Percentiles rank a stretch among this genome's conserved stretches.
Conservation (phyloP, 2,888 invertebrate species). For the Nemoura dubitans region DNA sequence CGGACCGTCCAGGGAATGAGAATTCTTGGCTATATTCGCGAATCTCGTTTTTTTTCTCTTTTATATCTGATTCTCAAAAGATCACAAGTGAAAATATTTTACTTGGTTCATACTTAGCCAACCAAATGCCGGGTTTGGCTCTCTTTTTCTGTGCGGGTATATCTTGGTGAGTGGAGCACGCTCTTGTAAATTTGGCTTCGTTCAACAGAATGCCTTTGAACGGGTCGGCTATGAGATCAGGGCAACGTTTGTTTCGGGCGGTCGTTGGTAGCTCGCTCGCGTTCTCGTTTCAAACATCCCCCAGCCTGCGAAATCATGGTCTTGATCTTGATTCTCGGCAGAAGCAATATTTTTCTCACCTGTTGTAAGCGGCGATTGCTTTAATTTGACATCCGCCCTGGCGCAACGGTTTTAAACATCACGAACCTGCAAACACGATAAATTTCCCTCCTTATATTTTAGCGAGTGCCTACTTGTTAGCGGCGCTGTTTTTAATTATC, state of each 20-base stretch:
- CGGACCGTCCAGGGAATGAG: background rate
- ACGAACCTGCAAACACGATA: background rate
- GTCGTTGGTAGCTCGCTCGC: background rate
- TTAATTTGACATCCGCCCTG: background rate
- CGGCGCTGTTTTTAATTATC: background rate
- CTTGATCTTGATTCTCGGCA: background rate
- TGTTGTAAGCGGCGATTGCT: background rate
- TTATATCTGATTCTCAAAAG: conserved; percentile 12
- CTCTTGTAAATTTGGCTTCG: background rate
- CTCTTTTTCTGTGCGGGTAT: background rate
- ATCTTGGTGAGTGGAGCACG: background rate
- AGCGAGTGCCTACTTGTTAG: background rate
- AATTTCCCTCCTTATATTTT: background rate
- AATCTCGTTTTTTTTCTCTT: background rate
- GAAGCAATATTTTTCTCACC: background rate
- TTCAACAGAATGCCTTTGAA: background rate
- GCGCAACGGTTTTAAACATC: background rate
- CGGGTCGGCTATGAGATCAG: background rate
- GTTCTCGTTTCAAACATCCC: background rate
- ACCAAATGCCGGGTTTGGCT: background rate
- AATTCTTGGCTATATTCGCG: background rate
- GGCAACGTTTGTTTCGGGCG: background rate
- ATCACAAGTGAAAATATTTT: conserved; percentile 12
- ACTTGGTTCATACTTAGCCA: background rate
- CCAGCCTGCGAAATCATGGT: background rate